Percentiles rank a stretch among this genome's conserved stretches.
phyloP scores from a whole-genome alignment of 2,113 vertebrate species.

The Psammodynastes pulverulentus region DNA sequence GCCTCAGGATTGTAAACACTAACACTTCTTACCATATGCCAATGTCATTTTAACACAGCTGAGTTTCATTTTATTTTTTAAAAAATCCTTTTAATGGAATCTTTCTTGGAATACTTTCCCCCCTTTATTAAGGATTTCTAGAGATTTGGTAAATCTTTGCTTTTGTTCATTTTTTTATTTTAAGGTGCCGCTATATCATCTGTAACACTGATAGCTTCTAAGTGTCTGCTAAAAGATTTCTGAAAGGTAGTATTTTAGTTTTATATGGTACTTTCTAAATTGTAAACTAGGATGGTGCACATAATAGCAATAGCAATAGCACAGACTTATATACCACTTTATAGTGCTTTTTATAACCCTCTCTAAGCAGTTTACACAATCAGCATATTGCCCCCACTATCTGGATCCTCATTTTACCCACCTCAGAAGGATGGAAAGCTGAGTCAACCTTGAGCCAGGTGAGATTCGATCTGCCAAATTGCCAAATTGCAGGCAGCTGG shows the following conservation, averaged over 20 bases:
- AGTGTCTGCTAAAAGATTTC: not conserved
- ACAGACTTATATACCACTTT: no score
- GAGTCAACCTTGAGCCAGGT: no score
- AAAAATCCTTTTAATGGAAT: not conserved
- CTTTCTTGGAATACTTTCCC: not conserved
- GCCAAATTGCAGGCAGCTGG: no score
- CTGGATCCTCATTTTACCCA: no score
- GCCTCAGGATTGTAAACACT: conserved; percentile 29
- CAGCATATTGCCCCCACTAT: no score
- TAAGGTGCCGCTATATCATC: not conserved
- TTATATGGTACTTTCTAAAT: not conserved
- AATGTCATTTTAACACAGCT: not conserved
- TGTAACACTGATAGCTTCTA: not conserved
- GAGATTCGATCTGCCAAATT: no score
- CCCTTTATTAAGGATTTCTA: not conserved
- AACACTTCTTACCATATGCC: not conserved
- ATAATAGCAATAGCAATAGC: no score
- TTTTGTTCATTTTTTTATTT: not conserved
- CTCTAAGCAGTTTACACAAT: no score
- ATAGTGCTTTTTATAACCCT: no score
- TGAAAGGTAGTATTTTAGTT: not conserved
- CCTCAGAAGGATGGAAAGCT: no score
- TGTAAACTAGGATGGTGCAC: not conserved
- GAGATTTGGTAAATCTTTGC: not conserved
- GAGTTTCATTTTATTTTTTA: not conserved